These are phyloP conservation scores for Pasiphila rectangulata DNA, from an alignment of 2,888 invertebrate genomes.

Conservation along the genomic window DNA sequence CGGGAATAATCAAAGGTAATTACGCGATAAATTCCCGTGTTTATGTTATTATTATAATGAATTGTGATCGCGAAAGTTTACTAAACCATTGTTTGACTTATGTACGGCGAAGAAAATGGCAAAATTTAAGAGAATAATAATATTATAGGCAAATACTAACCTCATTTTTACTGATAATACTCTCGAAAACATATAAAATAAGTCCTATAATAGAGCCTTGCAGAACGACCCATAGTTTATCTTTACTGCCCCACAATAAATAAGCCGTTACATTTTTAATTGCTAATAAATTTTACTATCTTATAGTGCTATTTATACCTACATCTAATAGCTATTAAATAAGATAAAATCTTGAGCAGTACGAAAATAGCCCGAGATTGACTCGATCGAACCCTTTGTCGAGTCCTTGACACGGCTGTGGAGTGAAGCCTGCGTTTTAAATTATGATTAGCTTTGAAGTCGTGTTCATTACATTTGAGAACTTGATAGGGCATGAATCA, in stretches of 20 bases:
- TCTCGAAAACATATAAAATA: neutral
- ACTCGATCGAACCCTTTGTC: slow-evolving; percentile 41
- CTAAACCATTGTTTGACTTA: no score
- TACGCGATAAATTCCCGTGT: no score
- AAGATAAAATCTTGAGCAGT: slow-evolving; percentile 15
- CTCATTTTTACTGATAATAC: neutral
- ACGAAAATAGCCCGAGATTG: slow-evolving; percentile 32
- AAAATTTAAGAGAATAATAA: no score
- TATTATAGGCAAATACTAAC: no score
- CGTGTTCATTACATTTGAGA: slow-evolving; percentile 15
- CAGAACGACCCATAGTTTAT: neutral
- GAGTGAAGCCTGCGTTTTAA: slow-evolving; percentile 32
- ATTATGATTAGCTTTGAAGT: slow-evolving; percentile 15
- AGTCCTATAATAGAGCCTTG: neutral
- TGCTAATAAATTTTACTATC: neutral
- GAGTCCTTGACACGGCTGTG: slow-evolving; percentile 46
- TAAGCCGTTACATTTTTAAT: neutral
- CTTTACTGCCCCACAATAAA: neutral
- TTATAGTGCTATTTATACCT: neutral
- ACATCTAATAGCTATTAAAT: neutral
- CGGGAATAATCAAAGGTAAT: no score
- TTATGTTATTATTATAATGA: no score
- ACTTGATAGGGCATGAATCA: slow-evolving; percentile 5
- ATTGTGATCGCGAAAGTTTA: no score
- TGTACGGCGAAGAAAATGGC: neutral